Evolutionary conservation across 2,797 vertebrate species (phyloP), one percentile per base, ranked within the genome.

Genomic region (Heterohyrax brucei): DNA sequence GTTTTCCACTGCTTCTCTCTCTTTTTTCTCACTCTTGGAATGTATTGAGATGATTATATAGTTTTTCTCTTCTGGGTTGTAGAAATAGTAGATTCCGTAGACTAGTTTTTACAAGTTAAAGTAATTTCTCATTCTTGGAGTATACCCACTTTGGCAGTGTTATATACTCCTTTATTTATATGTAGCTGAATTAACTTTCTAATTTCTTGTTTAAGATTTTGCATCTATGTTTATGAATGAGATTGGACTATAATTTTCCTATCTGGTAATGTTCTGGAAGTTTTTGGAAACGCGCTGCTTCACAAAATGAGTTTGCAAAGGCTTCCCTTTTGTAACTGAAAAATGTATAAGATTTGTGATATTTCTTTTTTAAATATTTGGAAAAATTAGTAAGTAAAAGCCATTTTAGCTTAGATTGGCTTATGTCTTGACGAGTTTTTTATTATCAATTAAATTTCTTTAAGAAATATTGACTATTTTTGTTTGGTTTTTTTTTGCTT

Each of bases 401-500:
- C 9, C n/a, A 50, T 59, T 53, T 90, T 24, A 79, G 22, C 8
- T 83, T 59, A 22, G 2, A 28, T 16, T 61, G 24, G 22, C 53
- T 86, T 89, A 83, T 78, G 28, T 78, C 1, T 66, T 26, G 21
- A 18, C 22, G 77, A 7, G 5, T 5, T 64, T 87, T 86, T 50
- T 77, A 66, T 77, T 46, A 64, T 0, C 33, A 81, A 44, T 61
- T 39, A 26, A 44, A 77, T 68, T 64, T 68, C 30, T 68, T 16
- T 66, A 64, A 72, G 78, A 64, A 83, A 56, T 56, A 26, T 48
- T 10, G 6, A 7, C 13, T 73, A 66, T 33, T 1, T 5, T 33
- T n/a, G n/a, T n/a, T n/a, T n/a, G n/a, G n/a, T n/a, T n/a, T n/a
- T 91, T 87, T 7, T 28, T 59, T 93, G 44, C 66, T 87, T 73